phyloP scores from a whole-genome alignment of 2,888 invertebrate species.

The Tachina grossa region DNA sequence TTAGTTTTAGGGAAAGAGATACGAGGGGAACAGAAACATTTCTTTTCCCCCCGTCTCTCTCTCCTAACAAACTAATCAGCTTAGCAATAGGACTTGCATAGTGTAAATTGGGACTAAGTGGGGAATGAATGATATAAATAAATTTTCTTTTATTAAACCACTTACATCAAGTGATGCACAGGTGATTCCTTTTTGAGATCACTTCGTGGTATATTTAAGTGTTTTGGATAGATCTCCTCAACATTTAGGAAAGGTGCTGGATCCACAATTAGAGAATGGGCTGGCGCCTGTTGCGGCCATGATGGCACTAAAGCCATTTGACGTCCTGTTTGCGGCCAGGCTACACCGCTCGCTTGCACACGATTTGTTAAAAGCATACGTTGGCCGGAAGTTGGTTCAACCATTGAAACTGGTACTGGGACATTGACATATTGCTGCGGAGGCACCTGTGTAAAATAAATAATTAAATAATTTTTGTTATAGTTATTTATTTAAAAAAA shows the following conservation, averaged over 20 bases:
- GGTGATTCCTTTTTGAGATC: slow-evolving; percentile 86
- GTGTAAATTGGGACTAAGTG: no score
- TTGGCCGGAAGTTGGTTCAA: slow-evolving; percentile 91
- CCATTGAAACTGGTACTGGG: slow-evolving; percentile 92
- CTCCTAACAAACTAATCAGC: no score
- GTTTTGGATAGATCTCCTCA: slow-evolving; percentile 84
- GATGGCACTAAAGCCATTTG: slow-evolving; percentile 93
- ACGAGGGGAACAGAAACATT: no score
- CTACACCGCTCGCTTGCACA: slow-evolving; percentile 82
- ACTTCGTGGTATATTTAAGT: slow-evolving; percentile 85
- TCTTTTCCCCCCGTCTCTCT: no score
- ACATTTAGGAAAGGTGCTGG: slow-evolving; percentile 89
- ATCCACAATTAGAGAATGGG: slow-evolving; percentile 89
- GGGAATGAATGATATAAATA: not conserved
- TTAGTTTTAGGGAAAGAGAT: no score
- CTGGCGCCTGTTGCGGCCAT: slow-evolving; percentile 91
- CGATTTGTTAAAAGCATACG: slow-evolving; percentile 89
- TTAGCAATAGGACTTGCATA: no score
- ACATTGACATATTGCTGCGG: slow-evolving; percentile 92
- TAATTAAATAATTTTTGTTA: not conserved
- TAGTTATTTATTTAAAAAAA: no score
- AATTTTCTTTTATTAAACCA: slow-evolving; percentile 47
- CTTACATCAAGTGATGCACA: slow-evolving; percentile 83
- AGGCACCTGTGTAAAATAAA: slow-evolving; percentile 84
- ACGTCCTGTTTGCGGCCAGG: slow-evolving; percentile 84